Percentiles rank a stretch among this genome's conserved stretches.
These are phyloP conservation scores for Salminus brasiliensis DNA, from an alignment of 2,113 vertebrate species.

Conservation along the genomic window DNA sequence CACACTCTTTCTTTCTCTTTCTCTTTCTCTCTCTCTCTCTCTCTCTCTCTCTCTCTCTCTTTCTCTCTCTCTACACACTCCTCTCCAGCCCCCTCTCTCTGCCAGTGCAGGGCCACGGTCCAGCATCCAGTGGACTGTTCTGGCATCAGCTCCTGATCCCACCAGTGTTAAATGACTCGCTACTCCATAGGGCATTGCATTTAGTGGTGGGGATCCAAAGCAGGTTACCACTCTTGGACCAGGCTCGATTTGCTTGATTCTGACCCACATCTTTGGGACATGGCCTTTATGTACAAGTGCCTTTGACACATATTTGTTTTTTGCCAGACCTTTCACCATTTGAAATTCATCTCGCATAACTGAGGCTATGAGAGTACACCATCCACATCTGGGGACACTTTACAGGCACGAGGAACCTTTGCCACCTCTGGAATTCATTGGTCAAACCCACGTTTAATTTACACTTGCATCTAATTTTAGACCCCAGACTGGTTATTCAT, in stretches of 20 bases:
- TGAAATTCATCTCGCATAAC: not conserved
- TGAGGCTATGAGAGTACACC: not conserved
- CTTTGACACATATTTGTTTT: not conserved
- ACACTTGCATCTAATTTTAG: conserved; percentile 38
- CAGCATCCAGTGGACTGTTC: not conserved
- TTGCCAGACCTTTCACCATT: not conserved
- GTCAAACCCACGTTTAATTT: conserved; percentile 24
- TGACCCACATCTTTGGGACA: not conserved
- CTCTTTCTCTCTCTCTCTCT: conserved; percentile 12
- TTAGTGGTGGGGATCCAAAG: not conserved
- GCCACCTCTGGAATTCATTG: conserved; percentile 5
- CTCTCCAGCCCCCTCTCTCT: conserved; percentile 30
- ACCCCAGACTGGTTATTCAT: conserved; percentile 32
- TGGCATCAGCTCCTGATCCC: conserved; percentile 17
- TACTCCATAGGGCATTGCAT: not conserved
- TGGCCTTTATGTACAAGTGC: not conserved
- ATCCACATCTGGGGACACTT: not conserved
- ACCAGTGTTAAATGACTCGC: conserved; percentile 28
- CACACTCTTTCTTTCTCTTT: conserved; percentile 51
- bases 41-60: not conserved
- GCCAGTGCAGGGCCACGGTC: not conserved
- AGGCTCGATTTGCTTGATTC: too few relatives aligned
- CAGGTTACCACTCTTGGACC: not conserved
- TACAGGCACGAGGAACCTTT: not conserved
- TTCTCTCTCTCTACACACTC: conserved; percentile 39